Base-by-base conservation (phyloP, 2,113 vertebrate species). In the Leptocoma aspasia region DNA sequence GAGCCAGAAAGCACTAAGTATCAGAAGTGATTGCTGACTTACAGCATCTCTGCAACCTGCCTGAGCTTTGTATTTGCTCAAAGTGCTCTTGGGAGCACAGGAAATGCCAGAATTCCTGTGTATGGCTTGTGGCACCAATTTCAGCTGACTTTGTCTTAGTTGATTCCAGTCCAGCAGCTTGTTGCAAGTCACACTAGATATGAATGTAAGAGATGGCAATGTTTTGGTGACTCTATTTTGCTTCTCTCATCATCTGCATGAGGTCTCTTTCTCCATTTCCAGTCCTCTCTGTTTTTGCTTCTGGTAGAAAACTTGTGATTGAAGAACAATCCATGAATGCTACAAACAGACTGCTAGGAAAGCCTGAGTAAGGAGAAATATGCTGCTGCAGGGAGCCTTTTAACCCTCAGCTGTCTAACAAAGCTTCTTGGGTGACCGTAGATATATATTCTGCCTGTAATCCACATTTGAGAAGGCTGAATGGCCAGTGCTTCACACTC, bases 391-490 rank as follows among this genome's bases (percentile, higher is more conserved):
- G 19, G 37, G 18, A 59, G 26, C 6, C 13, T 39, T 89, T 68
- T 77, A 70, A 75, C 18, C 7, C 24, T 9, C 8, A 61, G n/a
- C 21, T 83, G n/a, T 77, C 15, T 23, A 33, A 50, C 8, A 64
- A 42, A 80, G 30, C 20, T 37, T 41, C 47, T 44, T 13, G 9
- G 28, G 7, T 66, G 22, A 68, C 59, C 6, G 1, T 41, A 63
- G 47, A 45, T 1, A 1, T 10, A 10, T 27, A 20, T 30, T 82
- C 23, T 41, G 71, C 24, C 11, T 1, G 1, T 30, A 30, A 4
- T 17, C 14, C 12, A 3, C 11, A 5, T 69, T 35, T 61, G 45
- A 75, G 19, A 49, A 69, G 31, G 14, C 5, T 68, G 6, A 39
- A 31, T 59, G 49, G 10, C 50, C 60, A 60, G 11, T 60, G 30